Evolutionary conservation across 1,140 invertebrate species (phyloP).

Genomic region (Drosophila bifasciata): DNA sequence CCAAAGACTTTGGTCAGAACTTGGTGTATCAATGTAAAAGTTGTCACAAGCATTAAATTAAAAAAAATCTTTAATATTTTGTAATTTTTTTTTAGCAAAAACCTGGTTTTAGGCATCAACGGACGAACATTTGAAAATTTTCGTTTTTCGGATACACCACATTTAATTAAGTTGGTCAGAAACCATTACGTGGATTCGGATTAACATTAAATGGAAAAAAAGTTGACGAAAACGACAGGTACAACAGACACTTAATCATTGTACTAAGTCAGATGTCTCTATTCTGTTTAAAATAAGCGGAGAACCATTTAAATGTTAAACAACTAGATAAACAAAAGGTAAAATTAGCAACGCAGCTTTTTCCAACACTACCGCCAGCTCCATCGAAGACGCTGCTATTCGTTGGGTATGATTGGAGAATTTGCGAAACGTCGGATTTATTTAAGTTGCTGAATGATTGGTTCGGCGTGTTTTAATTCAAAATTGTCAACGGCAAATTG

Average conservation of each 20-base stretch:
- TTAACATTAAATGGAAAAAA: constrained; percentile 3
- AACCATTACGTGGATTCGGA: too few species aligned
- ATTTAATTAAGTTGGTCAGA: too few species aligned
- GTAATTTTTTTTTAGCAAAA: constrained; percentile 3
- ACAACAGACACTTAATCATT: background rate
- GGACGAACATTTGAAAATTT: constrained; percentile 3
- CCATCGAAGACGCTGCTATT: background rate
- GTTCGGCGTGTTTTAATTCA: background rate
- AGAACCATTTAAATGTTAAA: background rate
- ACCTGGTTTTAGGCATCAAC: constrained; percentile 9
- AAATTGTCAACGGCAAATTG: background rate
- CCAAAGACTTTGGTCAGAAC: too few species aligned
- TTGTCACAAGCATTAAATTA: background rate
- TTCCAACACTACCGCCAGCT: background rate
- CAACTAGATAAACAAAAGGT: constrained; percentile 2
- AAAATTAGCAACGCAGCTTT: constrained; percentile 4
- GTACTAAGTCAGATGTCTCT: background rate
- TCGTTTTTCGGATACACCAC: too few species aligned
- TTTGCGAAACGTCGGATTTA: background rate
- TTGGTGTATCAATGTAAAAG: constrained; percentile 33
- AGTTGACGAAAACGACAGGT: background rate
- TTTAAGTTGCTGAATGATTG: constrained; percentile 6
- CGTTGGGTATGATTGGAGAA: background rate
- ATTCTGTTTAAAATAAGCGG: background rate
- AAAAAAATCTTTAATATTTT: background rate